Base-by-base conservation (phyloP, 2,888 invertebrate species). In the Melanchra persicariae region DNA sequence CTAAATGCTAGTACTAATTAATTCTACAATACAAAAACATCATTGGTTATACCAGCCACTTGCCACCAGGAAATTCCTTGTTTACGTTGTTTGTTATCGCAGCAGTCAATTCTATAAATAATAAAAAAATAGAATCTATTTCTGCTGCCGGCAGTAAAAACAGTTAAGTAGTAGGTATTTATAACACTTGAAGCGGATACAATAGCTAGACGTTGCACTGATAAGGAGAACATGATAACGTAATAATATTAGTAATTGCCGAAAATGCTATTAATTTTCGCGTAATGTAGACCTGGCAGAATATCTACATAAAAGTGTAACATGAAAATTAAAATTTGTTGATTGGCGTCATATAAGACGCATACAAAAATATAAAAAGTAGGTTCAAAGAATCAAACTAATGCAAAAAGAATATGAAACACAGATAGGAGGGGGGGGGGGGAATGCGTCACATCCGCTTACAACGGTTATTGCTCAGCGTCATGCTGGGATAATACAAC, bases 21-120 rank as follows among this genome's bases (percentile, higher is more conserved):
- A 30, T 47, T 7, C 37, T 43, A 2, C 58, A 24, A 45, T 37
- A 37, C 15, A 57, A 61, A 57, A 73, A n/a, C 9, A 45, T 52
- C 17, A 9, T 47, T n/a, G 45, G 22, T 40, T 12, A 49, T 19
- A 24, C 9, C 34, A 34, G 49, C 17, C 15, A 34, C 7, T n/a
- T n/a, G n/a, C 19, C 15, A 52, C 34, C 61, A 62, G 76, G 65
- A 76, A 71, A 58, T 62, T 55, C 47, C 30, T 59, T 60, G 72
- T 76, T 62, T 34, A 66, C n/a, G 12, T 59, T 43, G 12, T 72
- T 72, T 71, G 43, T 55, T 76, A 72, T 51, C 59, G 54, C 7
- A 45, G 8, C 12, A 24, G 5, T 62, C 22, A 34, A 57, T 55
- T 45, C 24, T 66, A 60, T 54, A 59, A 47, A 58, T 47, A 69